Conservation (phyloP, 1,140 invertebrate genomes). For the Diplogasteroides magnus region DNA sequence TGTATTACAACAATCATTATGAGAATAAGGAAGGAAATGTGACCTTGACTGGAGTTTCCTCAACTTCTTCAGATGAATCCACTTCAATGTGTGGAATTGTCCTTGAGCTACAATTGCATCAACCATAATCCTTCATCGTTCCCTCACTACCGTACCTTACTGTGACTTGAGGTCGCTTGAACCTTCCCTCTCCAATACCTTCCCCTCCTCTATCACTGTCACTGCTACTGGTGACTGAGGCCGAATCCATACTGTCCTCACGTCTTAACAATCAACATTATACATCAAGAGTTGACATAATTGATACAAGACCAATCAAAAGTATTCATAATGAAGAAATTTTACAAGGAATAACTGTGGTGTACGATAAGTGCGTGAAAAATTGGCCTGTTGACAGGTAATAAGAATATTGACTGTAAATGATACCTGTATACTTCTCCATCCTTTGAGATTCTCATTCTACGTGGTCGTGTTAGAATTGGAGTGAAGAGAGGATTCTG, state of each 20-base stretch:
- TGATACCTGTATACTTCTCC: too few relatives aligned
- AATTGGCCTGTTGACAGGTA: too few relatives aligned
- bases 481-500: neutral
- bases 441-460: neutral
- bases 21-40: neutral
- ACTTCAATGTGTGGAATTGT: neutral
- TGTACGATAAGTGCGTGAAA: too few relatives aligned
- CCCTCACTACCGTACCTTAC: neutral
- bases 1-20: neutral
- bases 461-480: neutral
- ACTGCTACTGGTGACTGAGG: neutral
- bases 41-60: neutral
- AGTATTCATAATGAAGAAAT: too few relatives aligned
- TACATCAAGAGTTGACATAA: too few relatives aligned
- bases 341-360: too few relatives aligned
- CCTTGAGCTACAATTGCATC: too few relatives aligned
- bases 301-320: too few relatives aligned
- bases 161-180: neutral
- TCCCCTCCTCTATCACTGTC: neutral
- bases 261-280: neutral
- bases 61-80: neutral
- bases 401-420: too few relatives aligned
- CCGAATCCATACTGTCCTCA: neutral
- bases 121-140: too few relatives aligned
- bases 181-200: neutral